Conservation (phyloP, 1,140 invertebrate genomes). For the Microvelia longipes region DNA sequence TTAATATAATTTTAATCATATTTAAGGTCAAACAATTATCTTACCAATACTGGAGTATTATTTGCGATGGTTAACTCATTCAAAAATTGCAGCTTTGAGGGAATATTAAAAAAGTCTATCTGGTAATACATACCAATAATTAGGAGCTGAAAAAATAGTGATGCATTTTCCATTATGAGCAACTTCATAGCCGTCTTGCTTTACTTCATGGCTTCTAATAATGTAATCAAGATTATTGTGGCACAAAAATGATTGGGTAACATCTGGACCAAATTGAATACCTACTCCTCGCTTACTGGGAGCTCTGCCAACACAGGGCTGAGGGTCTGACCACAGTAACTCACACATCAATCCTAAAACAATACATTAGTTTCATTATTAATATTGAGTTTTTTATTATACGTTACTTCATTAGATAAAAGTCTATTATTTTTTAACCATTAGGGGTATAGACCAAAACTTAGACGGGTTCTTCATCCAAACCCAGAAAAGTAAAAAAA, state of each 20-base stretch:
- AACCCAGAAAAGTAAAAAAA: too few relatives aligned
- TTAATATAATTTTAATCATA: too few relatives aligned
- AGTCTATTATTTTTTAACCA: too few relatives aligned
- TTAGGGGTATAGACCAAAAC: too few relatives aligned
- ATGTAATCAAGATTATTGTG: constrained; percentile 83
- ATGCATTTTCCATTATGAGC: constrained; percentile 88
- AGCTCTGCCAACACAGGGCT: constrained; percentile 64
- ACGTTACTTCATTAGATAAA: too few relatives aligned
- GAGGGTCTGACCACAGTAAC: constrained; percentile 95
- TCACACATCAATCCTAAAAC: constrained; percentile 79
- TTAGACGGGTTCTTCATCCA: too few relatives aligned
- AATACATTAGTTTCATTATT: constrained; percentile 9
- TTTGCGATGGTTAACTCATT: background rate
- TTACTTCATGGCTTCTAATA: constrained; percentile 95
- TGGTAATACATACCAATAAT: constrained; percentile 94
- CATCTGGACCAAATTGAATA: constrained; percentile 95
- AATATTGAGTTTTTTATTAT: too few relatives aligned
- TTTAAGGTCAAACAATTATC: background rate
- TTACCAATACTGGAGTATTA: background rate
- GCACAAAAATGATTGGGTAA: constrained; percentile 74
- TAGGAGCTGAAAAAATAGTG: constrained; percentile 94
- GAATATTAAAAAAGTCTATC: background rate
- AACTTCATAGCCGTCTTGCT: constrained; percentile 88
- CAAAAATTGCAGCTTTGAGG: background rate
- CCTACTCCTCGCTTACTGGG: constrained; percentile 94